Evolutionary conservation across 2,113 vertebrate species (phyloP).

Genomic region (Eulacestoma nigropectus): DNA sequence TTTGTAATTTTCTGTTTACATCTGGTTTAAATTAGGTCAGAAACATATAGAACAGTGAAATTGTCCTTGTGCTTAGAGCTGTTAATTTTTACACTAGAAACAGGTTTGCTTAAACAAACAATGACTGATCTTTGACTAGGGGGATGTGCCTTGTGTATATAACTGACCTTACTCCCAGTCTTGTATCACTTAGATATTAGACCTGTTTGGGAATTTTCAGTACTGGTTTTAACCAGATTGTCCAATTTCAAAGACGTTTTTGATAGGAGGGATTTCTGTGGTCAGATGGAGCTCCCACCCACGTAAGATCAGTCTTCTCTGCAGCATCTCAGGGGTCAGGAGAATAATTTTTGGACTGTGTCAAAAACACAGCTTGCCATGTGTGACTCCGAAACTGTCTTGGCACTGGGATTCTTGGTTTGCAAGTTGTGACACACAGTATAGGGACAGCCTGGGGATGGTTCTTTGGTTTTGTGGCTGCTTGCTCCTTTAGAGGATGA

Average conservation of each 20-base stretch:
- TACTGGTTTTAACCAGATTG: not conserved
- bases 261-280: not conserved
- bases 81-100: not conserved
- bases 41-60: not conserved
- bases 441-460: not conserved
- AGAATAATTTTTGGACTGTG: not conserved
- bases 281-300: not conserved
- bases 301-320: not conserved
- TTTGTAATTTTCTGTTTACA: slow-evolving; percentile 25
- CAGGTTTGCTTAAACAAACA: not conserved
- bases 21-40: slow-evolving; percentile 40
- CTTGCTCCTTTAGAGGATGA: not conserved
- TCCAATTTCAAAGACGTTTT: not conserved
- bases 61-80: not conserved
- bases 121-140: not conserved
- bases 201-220: not conserved
- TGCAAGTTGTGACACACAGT: not conserved
- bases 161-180: not conserved
- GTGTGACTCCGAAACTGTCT: not conserved
- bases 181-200: not conserved
- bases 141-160: rapidly evolving
- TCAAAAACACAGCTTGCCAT: not conserved
- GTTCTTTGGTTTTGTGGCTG: not conserved
- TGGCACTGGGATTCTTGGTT: not conserved
- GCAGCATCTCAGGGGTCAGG: not conserved